phyloP scores from a whole-genome alignment of 2,797 vertebrate species.

The Pipistrellus kuhlii region DNA sequence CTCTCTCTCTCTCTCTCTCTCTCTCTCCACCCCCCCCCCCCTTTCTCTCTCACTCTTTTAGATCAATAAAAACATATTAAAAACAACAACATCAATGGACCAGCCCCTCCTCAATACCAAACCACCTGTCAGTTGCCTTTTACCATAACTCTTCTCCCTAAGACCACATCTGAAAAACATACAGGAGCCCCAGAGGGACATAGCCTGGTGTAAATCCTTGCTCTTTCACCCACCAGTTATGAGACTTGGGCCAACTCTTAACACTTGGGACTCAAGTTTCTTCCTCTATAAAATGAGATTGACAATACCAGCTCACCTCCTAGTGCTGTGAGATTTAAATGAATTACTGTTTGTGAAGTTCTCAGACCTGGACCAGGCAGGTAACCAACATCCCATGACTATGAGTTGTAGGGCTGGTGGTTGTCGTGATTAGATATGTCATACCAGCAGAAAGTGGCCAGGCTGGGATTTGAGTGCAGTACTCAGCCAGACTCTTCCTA shows the following conservation, averaged over 20 bases:
- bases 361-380: background rate
- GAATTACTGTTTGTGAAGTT: background rate
- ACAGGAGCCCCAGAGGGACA: background rate
- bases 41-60: too few relatives aligned
- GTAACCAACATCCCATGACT: fast-evolving
- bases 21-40: too few relatives aligned
- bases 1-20: too few relatives aligned
- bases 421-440: too few relatives aligned
- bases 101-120: background rate
- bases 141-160: background rate
- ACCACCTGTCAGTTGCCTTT: background rate
- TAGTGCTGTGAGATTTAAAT: background rate
- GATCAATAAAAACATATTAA: background rate
- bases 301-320: background rate
- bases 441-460: background rate
- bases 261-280: background rate
- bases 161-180: background rate
- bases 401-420: fast-evolving
- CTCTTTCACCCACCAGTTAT: background rate
- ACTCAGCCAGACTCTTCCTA: background rate
- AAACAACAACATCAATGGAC: background rate
- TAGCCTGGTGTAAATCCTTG: too few relatives aligned
- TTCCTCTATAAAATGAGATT: background rate
- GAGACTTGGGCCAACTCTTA: background rate
- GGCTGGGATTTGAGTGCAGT: background rate